Evolutionary conservation across 2,888 invertebrate genomes (phyloP), one percentile per base, ranked within the genome.

Genomic region (Tetrapedia diversipes): DNA sequence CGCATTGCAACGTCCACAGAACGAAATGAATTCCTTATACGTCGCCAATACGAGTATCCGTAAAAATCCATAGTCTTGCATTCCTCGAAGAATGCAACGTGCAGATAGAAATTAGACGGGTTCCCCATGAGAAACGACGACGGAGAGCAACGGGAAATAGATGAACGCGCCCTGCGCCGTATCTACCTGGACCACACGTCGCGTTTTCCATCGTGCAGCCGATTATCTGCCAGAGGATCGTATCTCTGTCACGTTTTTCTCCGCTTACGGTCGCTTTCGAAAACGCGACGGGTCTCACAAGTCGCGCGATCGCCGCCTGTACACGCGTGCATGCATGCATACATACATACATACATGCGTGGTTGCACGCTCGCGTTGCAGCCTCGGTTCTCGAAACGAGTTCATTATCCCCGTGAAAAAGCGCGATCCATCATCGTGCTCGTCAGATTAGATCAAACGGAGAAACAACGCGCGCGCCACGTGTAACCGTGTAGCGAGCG

Each of bases 361-460:
- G n/a, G n/a, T n/a, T n/a, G n/a, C n/a, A n/a, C n/a, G n/a, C n/a
- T n/a, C n/a, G n/a, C n/a, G n/a, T n/a, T n/a, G n/a, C n/a, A 14
- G 54, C 22, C 16, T 10, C 19, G 14, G 37, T n/a, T 29, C 60
- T 64, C 65, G 76, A 41, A 75, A 75, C 76, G 75, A 75, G 75
- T 75, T 75, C 75, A 75, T 75, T 75, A 75, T 75, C 45, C 66
- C 14, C 76, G 75, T 65, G 75, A 75, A 69, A 69, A 70, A 66
- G 64, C 64, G 64, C 59, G 77, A 77, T 69, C 77, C 77, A 74
- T 69, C 79, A 69, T 79, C 73, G 64, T 79, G 69, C 79, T 70
- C 51, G 74, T 51, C 67, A 67, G 78, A 82, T 82, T 78, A 81
- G 69, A 78, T 81, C 69, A 82, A 82, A 78, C 66, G 63, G 56